phyloP scores from a whole-genome alignment of 2,888 invertebrate species.

The Chrysina gloriosa region DNA sequence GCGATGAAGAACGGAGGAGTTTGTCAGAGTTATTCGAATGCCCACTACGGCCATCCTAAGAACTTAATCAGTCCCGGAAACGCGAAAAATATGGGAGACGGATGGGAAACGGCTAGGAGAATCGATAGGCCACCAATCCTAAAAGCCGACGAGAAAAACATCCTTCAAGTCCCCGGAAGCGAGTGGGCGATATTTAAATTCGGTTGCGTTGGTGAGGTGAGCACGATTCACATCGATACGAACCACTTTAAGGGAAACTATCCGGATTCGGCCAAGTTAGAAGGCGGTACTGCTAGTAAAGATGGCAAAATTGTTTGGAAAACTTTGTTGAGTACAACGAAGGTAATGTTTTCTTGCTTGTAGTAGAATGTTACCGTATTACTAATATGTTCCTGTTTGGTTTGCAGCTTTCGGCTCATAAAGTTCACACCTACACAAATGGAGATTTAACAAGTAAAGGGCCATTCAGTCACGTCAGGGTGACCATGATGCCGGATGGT shows the following conservation, averaged over 20 bases:
- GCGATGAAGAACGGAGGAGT: conserved; percentile 69
- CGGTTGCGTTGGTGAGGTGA: conserved; percentile 67
- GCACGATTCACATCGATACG: conserved; percentile 70
- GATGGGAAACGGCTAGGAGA: conserved; percentile 75
- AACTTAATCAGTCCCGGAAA: conserved; percentile 70
- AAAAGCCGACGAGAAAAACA: conserved; percentile 68
- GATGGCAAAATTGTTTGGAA: conserved; percentile 61
- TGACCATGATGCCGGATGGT: conserved; percentile 74
- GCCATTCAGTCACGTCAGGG: conserved; percentile 68
- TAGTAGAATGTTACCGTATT: too few species aligned
- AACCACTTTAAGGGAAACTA: conserved; percentile 75
- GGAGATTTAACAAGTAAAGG: conserved; percentile 60
- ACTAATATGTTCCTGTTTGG: too few species aligned
- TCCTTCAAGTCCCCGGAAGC: conserved; percentile 69
- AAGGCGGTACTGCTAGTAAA: conserved; percentile 65
- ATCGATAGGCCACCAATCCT: conserved; percentile 71
- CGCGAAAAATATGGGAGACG: conserved; percentile 71
- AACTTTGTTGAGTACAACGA: conserved; percentile 66
- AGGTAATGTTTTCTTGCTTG: conserved; percentile 63
- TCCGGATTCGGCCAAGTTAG: conserved; percentile 71
- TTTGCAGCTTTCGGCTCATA: conserved; percentile 67
- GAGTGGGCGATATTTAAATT: conserved; percentile 75
- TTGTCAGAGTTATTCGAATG: conserved; percentile 71
- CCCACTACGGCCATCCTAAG: conserved; percentile 74
- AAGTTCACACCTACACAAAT: conserved; percentile 65